Evolutionary conservation across 2,888 invertebrate species (phyloP).

Genomic region (Dione juno): DNA sequence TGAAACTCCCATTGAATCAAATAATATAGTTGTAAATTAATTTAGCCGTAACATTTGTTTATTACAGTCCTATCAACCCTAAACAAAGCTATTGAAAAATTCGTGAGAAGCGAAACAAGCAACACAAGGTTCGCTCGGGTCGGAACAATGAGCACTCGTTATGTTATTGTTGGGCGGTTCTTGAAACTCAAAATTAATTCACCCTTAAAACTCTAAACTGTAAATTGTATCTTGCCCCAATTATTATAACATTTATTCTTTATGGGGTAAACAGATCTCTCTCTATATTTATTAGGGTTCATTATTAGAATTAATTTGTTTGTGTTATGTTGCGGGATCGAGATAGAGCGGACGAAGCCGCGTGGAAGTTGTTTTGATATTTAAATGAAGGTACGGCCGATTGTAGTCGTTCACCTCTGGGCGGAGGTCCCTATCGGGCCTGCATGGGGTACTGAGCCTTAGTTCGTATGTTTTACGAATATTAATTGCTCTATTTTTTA

Average conservation of each 20-base stretch:
- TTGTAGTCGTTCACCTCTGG: conserved; percentile 67
- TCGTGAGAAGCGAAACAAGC: conserved; percentile 20
- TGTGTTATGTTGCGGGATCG: conserved; percentile 75
- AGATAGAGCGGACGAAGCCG: conserved; percentile 63
- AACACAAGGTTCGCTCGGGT: conserved; percentile 14
- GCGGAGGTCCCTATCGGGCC: conserved; percentile 46
- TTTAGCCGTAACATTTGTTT: conserved; percentile 2
- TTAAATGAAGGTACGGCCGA: conserved; percentile 80
- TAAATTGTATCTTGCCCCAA: conserved; percentile 77
- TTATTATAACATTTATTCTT: conserved; percentile 82
- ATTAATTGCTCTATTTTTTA: conserved; percentile 46
- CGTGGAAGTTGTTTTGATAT: conserved; percentile 80
- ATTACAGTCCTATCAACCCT: neutral
- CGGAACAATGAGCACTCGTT: conserved; percentile 37
- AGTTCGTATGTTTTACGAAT: conserved; percentile 47
- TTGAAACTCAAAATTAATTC: conserved; percentile 74
- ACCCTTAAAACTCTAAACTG: conserved; percentile 77
- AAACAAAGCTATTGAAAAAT: neutral
- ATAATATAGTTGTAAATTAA: neutral
- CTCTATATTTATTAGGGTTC: conserved; percentile 82
- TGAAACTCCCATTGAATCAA: neutral
- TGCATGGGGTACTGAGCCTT: conserved; percentile 42
- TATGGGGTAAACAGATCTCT: conserved; percentile 80
- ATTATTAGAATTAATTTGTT: conserved; percentile 84
- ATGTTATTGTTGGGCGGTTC: conserved; percentile 62